phyloP scores from a whole-genome alignment of 2,113 vertebrate genomes.

The Epinephelus fuscoguttatus region DNA sequence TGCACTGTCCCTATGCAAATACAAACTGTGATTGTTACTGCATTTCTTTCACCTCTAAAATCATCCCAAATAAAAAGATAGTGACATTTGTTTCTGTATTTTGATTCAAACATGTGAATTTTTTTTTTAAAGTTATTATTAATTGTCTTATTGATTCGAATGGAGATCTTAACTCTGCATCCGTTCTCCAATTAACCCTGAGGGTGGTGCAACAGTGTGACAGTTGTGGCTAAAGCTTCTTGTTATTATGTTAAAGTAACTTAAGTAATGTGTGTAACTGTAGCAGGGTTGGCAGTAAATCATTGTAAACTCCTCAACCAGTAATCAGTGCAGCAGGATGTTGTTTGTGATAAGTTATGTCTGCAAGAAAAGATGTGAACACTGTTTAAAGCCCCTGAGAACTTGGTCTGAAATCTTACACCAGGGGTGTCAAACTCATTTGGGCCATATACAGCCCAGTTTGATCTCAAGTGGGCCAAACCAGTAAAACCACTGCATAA shows the following conservation, averaged over 20 bases:
- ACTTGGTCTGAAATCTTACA: background rate
- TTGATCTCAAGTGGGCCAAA: too few species aligned
- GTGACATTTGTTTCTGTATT: background rate
- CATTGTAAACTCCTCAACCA: background rate
- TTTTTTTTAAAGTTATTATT: background rate
- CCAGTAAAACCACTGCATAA: too few species aligned
- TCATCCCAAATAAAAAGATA: too few species aligned
- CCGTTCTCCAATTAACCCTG: background rate
- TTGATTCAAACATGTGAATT: background rate
- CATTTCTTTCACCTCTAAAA: background rate
- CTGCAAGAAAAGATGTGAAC: background rate
- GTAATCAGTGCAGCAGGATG: background rate
- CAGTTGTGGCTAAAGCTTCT: background rate
- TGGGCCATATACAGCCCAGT: too few species aligned
- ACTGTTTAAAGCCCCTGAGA: background rate
- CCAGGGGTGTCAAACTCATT: too few species aligned
- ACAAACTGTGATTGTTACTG: too few species aligned
- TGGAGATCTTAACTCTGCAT: background rate
- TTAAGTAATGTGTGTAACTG: too few species aligned
- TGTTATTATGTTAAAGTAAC: background rate
- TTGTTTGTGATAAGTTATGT: background rate
- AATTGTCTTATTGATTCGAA: background rate
- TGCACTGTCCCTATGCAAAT: too few species aligned
- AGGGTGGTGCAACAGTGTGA: background rate
- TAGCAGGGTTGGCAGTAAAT: background rate